Base-by-base conservation (phyloP, 1,140 invertebrate genomes). In the Philopotamus ludificatus region DNA sequence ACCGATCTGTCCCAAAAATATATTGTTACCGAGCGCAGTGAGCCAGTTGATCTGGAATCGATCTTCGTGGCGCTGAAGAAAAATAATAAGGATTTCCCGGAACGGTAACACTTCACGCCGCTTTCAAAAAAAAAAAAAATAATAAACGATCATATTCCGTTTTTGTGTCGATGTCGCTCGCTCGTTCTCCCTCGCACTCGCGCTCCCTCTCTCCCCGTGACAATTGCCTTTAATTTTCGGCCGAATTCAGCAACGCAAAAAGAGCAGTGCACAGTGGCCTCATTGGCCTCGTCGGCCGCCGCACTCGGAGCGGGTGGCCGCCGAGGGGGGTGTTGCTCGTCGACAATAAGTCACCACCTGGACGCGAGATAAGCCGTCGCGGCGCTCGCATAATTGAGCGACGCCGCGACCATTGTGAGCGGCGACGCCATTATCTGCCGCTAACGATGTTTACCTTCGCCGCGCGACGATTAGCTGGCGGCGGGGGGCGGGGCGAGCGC, bases 371-470 rank as follows among this genome's bases (percentile, higher is more conserved):
- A 67, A 67, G 65, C 65, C 47, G 58, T n/a, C 54, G 15, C 39
- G 63, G 15, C 39, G 63, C 58, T 50, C 55, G 59, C 53, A 45
- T 67, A 67, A 67, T 67, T 53, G 65, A 59, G 58, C 59, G 44
- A 21, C 65, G 41, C 65, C 65, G 59, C 42, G 9, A 4, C 44
- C 44, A 45, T 45, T 45, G 9, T 45, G 4, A 8, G 50, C 65
- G 44, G 47, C 59, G n/a, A n/a, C 59, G 62, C 68, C 64, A 70
- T 70, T 70, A 70, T 70, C 68, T 66, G 64, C 39, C 65, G 64
- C 61, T 67, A 67, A 70, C 68, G 68, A 70, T 70, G 68, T 70
- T 70, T 70, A 70, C 67, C 67, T 70, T 70, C 26, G 42, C 60
- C 61, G 65, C 55, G 54, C 63, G 50, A 49, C 54, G 67, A 65